Base-by-base conservation (phyloP, 1,140 invertebrate species). In the Trissolcus basalis region DNA sequence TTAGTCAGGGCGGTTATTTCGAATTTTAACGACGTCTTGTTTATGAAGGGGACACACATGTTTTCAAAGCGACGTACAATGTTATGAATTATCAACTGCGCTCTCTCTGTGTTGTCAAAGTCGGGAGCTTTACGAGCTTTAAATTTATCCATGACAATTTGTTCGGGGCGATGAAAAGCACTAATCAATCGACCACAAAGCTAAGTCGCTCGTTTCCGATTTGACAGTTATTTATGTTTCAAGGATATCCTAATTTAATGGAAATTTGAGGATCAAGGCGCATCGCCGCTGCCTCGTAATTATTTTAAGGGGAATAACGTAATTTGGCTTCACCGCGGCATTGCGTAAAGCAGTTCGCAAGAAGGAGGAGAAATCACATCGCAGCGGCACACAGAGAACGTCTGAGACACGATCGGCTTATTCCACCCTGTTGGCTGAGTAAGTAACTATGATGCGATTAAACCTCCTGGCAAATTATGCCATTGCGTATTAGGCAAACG, bases 381-480 rank as follows among this genome's bases (percentile, higher is more conserved):
- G 55, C 41, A 64, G 43, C 9, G 67, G 64, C 65, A 63, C 61
- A 56, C 39, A 65, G 67, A 78, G 78, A 70, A 82, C 70, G 81
- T 81, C 81, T 82, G 81, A 84, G 80, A 86, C 81, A 80, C 81
- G 82, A 88, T 88, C 83, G 80, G 85, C 86, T 88, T 87, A 88
- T 87, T 87, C 84, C 83, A 80, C 81, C 76, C 80, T 77, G 84
- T 60, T 86, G 82, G 74, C 83, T 80, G 74, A 65, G 73, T 81
- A 83, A 88, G 80, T 82, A 87, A 86, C 84, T 83, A 83, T 86
- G 81, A 88, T 86, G 84, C 79, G 86, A 85, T 88, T 86, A 87
- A 84, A 80, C 77, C 78, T 74, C 75, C 81, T 81, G 79, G 83
- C 81, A 83, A 85, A 84, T 86, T 85, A 85, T 79, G 81, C 80